phyloP scores from a whole-genome alignment of 2,797 vertebrate species.

The Acanthurus lineatus region DNA sequence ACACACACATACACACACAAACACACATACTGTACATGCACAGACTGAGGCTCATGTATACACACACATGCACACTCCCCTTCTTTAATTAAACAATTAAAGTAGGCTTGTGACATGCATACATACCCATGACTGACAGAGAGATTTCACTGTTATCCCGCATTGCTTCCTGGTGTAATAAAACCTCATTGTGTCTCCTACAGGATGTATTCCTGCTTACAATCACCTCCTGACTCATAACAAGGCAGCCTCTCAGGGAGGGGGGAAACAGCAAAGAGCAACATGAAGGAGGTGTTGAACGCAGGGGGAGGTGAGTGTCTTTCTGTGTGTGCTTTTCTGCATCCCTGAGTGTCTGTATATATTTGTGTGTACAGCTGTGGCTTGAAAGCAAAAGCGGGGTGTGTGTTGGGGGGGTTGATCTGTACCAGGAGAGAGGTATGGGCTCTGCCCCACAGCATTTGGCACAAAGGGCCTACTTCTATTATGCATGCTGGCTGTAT shows the following conservation, averaged over 20 bases:
- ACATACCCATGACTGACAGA: conserved; percentile 61
- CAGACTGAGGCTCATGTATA: conserved; percentile 6
- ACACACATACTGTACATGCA: conserved; percentile 46
- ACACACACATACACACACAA: conserved; percentile 29
- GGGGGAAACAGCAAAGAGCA: conserved; percentile 15
- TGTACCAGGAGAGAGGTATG: conserved; percentile 61
- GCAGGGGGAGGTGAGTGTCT: conserved; percentile 57
- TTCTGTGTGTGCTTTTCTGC: conserved; percentile 59
- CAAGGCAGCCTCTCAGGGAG: conserved; percentile 44
- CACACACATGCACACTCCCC: conserved; percentile 40
- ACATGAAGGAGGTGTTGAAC: conserved; percentile 54
- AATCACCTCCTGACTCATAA: conserved; percentile 56
- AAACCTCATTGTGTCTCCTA: conserved; percentile 40
- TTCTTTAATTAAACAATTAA: conserved; percentile 82
- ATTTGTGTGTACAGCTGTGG: conserved; percentile 74
- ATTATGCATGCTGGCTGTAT: conserved; percentile 82
- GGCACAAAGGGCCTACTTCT: conserved; percentile 79
- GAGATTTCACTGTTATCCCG: conserved; percentile 48
- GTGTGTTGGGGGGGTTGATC: conserved; percentile 15
- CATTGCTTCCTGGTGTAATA: conserved; percentile 47
- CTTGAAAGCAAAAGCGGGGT: conserved; percentile 57
- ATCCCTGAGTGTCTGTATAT: conserved; percentile 57
- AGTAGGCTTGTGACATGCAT: conserved; percentile 60
- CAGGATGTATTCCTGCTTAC: conserved; percentile 32
- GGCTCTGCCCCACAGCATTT: conserved; percentile 75